A percentile compares a stretch with the other conserved stretches of the same genome.
Evolutionary conservation across 2,113 vertebrate genomes (phyloP).

Genomic region (Oreotrochilus melanogaster): DNA sequence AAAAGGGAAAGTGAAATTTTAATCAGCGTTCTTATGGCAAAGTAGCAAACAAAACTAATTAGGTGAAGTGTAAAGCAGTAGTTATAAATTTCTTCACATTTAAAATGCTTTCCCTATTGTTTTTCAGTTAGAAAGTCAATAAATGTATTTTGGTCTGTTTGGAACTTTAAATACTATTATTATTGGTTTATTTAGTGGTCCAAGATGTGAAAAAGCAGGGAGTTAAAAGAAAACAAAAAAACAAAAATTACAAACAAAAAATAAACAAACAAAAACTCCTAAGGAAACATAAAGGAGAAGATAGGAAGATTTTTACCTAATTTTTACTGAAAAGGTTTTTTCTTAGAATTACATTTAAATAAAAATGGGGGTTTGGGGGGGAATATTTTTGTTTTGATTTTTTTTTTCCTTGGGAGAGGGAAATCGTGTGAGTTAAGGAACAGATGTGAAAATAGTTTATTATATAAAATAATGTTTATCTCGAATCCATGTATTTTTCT

Average conservation of each 20-base stretch:
- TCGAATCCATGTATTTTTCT: neutral
- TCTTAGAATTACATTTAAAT: neutral
- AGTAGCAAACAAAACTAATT: neutral
- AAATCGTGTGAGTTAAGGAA: neutral
- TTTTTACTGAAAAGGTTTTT: neutral
- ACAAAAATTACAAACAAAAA: no score
- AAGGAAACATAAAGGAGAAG: no score
- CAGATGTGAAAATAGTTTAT: neutral
- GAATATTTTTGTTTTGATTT: neutral
- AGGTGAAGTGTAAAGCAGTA: neutral
- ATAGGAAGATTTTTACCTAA: neutral
- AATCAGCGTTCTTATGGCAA: neutral
- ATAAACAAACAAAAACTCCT: no score
- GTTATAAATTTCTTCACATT: neutral
- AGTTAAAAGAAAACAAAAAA: neutral
- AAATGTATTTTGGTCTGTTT: neutral
- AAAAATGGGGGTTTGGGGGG: neutral
- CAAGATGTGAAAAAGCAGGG: neutral
- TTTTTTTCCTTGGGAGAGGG: neutral
- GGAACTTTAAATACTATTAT: neutral
- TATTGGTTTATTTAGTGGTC: neutral
- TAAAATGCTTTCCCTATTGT: neutral
- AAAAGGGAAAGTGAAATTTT: neutral
- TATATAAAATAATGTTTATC: neutral
- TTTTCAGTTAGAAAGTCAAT: neutral